Conservation (phyloP, 1,140 invertebrate genomes). For the Bombus huntii region DNA sequence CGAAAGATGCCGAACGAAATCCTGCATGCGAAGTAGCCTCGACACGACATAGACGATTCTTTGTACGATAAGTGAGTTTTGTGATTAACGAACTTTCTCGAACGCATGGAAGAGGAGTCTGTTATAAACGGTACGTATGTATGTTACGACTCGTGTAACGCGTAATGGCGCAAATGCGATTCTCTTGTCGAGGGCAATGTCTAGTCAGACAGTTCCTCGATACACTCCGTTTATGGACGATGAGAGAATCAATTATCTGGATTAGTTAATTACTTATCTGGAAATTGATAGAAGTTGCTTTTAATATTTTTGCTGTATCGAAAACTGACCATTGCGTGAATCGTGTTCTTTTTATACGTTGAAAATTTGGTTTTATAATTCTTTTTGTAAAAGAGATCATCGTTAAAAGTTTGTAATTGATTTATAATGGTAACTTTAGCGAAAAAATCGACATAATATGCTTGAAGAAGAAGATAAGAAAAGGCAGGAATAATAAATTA, state of each 20-base stretch:
- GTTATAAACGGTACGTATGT: neutral
- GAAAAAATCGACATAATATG: neutral
- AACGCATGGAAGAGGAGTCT: neutral
- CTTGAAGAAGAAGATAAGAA: neutral
- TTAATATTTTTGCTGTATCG: neutral
- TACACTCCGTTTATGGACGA: neutral
- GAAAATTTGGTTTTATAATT: neutral
- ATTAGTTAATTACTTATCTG: neutral
- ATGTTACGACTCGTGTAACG: neutral
- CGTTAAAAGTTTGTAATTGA: too few species aligned
- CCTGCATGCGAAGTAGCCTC: neutral
- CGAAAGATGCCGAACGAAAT: conserved; percentile 17
- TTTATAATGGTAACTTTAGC: too few species aligned
- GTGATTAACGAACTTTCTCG: neutral
- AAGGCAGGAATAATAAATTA: neutral
- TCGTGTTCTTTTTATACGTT: neutral
- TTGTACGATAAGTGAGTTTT: neutral
- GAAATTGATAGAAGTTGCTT: neutral
- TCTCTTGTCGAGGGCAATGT: neutral
- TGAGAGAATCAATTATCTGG: neutral
- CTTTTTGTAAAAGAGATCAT: too few species aligned
- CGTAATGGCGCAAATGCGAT: neutral
- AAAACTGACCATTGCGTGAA: neutral
- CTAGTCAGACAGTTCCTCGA: neutral
- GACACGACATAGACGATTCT: neutral